Percentiles rank a stretch among this genome's conserved stretches.
Conservation (phyloP, 2,888 invertebrate species). For the Cecidostiba fungosa region DNA sequence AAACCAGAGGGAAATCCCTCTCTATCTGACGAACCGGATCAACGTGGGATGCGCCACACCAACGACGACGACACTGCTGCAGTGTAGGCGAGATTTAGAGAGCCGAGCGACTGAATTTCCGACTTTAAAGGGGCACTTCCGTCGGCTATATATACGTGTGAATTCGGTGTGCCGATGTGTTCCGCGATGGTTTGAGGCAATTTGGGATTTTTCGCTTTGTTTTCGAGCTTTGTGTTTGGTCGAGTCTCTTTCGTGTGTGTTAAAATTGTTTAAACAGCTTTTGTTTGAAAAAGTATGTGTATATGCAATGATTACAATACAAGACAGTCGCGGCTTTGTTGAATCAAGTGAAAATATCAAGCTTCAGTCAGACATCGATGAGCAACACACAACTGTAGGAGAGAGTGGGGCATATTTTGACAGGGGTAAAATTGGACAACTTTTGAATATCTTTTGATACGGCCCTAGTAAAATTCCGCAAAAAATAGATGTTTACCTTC, state of each 20-base stretch:
- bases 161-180: background rate
- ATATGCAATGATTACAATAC: too few species aligned
- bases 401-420: too few species aligned
- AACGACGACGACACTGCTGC: background rate
- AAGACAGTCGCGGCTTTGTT: background rate
- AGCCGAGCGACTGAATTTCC: conserved; percentile 35
- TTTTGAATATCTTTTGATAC: too few species aligned
- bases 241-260: too few species aligned
- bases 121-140: conserved; percentile 39
- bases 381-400: too few species aligned
- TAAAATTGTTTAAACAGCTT: too few species aligned
- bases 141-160: background rate
- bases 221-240: too few species aligned
- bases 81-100: conserved; percentile 24
- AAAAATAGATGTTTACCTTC: too few species aligned
- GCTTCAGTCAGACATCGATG: background rate
- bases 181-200: background rate
- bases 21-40: background rate
- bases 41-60: background rate
- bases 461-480: too few species aligned
- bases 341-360: background rate
- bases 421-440: too few species aligned
- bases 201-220: background rate
- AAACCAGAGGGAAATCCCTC: background rate
- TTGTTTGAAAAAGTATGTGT: too few species aligned